These are phyloP conservation scores for Onchidella celtica DNA, from an alignment of 2,888 invertebrate genomes.

Conservation along the genomic window DNA sequence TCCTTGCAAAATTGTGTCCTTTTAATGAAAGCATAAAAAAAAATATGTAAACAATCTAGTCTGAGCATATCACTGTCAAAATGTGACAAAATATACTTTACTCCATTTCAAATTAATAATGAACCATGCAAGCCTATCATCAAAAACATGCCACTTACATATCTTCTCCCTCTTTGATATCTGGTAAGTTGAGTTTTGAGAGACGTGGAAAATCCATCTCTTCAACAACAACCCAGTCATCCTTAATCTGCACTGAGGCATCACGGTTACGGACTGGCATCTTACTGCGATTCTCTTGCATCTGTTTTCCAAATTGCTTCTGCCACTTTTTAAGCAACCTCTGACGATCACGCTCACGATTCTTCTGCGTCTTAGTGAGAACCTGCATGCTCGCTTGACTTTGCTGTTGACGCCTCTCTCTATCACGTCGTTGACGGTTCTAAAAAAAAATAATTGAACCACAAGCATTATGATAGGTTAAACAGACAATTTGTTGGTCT, in stretches of 20 bases:
- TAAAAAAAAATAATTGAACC: no score
- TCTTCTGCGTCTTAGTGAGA: slow-evolving; percentile 90
- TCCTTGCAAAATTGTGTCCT: no score
- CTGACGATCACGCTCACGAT: slow-evolving; percentile 82
- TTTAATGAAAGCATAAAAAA: no score
- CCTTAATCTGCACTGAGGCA: slow-evolving; percentile 96
- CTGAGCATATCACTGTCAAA: no score
- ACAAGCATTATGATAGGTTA: no score
- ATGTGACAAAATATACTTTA: no score
- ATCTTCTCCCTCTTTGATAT: slow-evolving; percentile 89
- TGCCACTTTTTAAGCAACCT: slow-evolving; percentile 91
- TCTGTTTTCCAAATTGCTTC: slow-evolving; percentile 84
- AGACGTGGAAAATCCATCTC: slow-evolving; percentile 99
- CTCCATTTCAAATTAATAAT: not conserved
- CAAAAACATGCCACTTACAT: slow-evolving; percentile 81
- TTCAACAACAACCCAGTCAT: slow-evolving; percentile 95
- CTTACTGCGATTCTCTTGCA: slow-evolving; percentile 76
- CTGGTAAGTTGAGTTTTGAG: slow-evolving; percentile 94
- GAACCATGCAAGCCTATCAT: not conserved
- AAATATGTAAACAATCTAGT: no score
- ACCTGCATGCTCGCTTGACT: slow-evolving; percentile 85
- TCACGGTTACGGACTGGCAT: slow-evolving; percentile 95
- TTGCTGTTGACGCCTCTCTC: slow-evolving; percentile 84
- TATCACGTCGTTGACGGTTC: slow-evolving; percentile 85
- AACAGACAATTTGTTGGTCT: no score